These are phyloP conservation scores for Clusia tigrina DNA, from an alignment of 2,888 invertebrate genomes.

Conservation along the genomic window DNA sequence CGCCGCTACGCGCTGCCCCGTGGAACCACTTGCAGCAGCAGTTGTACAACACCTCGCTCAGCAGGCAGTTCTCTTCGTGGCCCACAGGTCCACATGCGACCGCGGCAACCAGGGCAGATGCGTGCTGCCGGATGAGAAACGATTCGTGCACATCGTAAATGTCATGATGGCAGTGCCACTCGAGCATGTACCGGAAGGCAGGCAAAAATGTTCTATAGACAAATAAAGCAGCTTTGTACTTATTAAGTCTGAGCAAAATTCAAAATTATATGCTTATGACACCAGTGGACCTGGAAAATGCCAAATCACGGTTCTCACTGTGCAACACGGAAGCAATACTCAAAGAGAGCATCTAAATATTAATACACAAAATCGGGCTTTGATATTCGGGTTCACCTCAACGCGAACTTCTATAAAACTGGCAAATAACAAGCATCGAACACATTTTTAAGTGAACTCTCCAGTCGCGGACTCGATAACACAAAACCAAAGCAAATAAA, in stretches of 20 bases:
- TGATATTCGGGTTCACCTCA: too few relatives aligned
- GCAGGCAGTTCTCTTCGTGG: conserved; percentile 47
- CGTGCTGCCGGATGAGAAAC: conserved; percentile 61
- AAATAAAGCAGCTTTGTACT: neutral
- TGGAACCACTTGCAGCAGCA: conserved; percentile 62
- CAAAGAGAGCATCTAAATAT: too few relatives aligned
- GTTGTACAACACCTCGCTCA: conserved; percentile 53
- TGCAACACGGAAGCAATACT: too few relatives aligned
- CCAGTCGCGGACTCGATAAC: too few relatives aligned
- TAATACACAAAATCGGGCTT: neutral
- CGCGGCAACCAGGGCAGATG: conserved; percentile 56
- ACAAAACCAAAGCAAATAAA: too few relatives aligned
- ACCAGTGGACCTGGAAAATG: too few relatives aligned
- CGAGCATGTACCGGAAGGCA: conserved; percentile 60
- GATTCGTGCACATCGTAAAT: conserved; percentile 59
- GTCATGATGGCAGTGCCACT: conserved; percentile 63
- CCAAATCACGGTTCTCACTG: too few relatives aligned
- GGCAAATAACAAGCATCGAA: too few relatives aligned
- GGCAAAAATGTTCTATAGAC: conserved; percentile 57
- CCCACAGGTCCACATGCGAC: conserved; percentile 49
- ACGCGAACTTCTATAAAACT: too few relatives aligned
- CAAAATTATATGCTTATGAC: too few relatives aligned
- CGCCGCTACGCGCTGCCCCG: conserved; percentile 48
- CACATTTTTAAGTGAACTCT: too few relatives aligned
- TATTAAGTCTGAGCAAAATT: too few relatives aligned